Evolutionary conservation across 2,797 vertebrate species (phyloP), one percentile per base, ranked within the genome.

Genomic region (Syndactyla subalaris): DNA sequence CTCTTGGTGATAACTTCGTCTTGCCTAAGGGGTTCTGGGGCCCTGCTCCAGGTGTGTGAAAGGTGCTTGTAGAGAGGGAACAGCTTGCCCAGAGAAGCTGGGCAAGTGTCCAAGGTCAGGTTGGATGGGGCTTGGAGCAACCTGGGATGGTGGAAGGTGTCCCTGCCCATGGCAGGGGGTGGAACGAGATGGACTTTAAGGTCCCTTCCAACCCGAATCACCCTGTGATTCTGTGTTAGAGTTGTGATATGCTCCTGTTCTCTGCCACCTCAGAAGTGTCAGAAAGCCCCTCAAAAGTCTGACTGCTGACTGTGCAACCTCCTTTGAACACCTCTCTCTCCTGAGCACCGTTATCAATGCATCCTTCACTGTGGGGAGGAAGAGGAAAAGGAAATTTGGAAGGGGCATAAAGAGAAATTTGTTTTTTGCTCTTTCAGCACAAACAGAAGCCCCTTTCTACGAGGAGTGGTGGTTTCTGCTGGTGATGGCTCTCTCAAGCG

Each of bases 401-500:
- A 63, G 27, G 54, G 36, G 6, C 21, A 3, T 26, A 19, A 81
- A 52, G 48, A 81, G 16, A 26, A 68, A 17, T 14, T 45, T 75
- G 8, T 4, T 29, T 32, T 79, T 49, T 41, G 48, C 30, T 81
- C 54, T 80, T 95, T 76, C 95, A 99, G 99, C 99, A 5, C 98
- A 99, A 96, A 95, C 96, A 1, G 99, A 98, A 88, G 97, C 98
- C 38, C 98, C 98, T 0, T 99, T 99, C 98, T 99, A 99, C 0
- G 99, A 99, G 92, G 99, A 99, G 97, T 99, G 99, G 99, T 99
- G 99, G 99, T 99, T 99, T 97, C 98, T 99, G 63, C 96, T 99
- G 85, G 99, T 99, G 96, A 98, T 99, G 98, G 99, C 98, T 1
- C 98, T 99, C 72, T 98, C 98, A 48, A 98, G 98, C 72, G 98